phyloP scores from a whole-genome alignment of 1,140 invertebrate genomes.

The Aphis craccivora region DNA sequence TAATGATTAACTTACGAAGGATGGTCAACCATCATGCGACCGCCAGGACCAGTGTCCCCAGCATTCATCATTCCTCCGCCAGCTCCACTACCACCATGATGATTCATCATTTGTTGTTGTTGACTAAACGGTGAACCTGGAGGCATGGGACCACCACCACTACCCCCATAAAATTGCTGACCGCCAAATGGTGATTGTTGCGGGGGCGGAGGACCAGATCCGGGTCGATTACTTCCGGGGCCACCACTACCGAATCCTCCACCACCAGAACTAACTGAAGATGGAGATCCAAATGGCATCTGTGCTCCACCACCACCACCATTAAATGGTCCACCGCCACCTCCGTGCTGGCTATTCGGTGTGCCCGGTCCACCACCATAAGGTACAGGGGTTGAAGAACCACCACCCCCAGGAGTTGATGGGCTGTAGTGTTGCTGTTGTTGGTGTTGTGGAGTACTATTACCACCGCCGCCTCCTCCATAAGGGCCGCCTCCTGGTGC shows the following conservation, averaged over 20 bases:
- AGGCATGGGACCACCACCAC: background rate
- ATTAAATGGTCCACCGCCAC: conserved; percentile 39
- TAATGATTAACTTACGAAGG: conserved; percentile 39
- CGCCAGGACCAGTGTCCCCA: background rate
- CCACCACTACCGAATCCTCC: conserved; percentile 7
- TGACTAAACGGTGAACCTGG: conserved; percentile 11
- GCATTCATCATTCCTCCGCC: conserved; percentile 40
- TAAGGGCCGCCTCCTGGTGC: background rate
- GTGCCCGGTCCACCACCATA: conserved; percentile 40
- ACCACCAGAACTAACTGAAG: conserved; percentile 50
- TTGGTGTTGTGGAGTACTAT: conserved; percentile 44
- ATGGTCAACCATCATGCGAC: conserved; percentile 47
- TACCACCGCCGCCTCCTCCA: background rate
- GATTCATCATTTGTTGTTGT: conserved; percentile 45
- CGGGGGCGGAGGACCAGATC: conserved; percentile 28
- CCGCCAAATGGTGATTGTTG: conserved; percentile 35
- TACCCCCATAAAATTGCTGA: conserved; percentile 35
- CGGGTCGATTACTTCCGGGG: conserved; percentile 9
- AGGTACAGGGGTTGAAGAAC: conserved; percentile 47
- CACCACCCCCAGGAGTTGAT: conserved; percentile 25
- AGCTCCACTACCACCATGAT: background rate
- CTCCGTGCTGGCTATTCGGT: conserved; percentile 29
- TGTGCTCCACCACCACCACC: background rate
- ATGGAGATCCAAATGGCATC: conserved; percentile 50
- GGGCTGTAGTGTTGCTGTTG: conserved; percentile 43